Base-by-base conservation (phyloP, 2,888 invertebrate genomes). In the Caenorhabditis auriculariae region DNA sequence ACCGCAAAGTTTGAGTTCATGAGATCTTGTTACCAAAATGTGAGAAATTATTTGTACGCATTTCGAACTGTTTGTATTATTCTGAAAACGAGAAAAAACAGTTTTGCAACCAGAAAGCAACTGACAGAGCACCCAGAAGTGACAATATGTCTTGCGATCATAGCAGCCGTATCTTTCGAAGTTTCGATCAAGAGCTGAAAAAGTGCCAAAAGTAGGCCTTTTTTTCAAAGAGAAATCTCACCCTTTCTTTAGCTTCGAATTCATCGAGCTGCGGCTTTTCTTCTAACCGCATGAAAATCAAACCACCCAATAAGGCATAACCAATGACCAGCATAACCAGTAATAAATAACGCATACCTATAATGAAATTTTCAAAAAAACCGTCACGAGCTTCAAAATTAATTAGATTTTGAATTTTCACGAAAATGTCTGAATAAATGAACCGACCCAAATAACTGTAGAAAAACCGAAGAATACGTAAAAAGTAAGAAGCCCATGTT, bases 291-390 rank as follows among this genome's bases (percentile, higher is more conserved):
- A 47, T 48, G n/a, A 65, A 65, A 2, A 65, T 44, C n/a, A 42
- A 65, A 1, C 64, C 64, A 2, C 64, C 64, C 12, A 60, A 29
- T 23, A 60, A 60, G 1, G 60, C 64, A 24, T 65, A 65, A 0
- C 53, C 54, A 21, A 65, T 37, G 1, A 65, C 53, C n/a, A 57
- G 17, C n/a, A 47, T 26, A n/a, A 53, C 52, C 15, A 65, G 49
- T 12, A 60, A 24, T 1, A 60, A 19, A 28, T 65, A 59, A 9
- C 54, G 53, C 19, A 65, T 35, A 0, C 64, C 60, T 56, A 44
- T 17, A 51, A 23, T 41, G 19, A 9, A 2, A 41, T 19, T 41
- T 17, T 41, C 17, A 9, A 47, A 47, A n/a, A 51, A 7, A 29
- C 4, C n/a, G n/a, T n/a, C n/a, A n/a, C n/a, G n/a, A n/a, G n/a